These are phyloP conservation scores for Oxyura jamaicensis DNA, from an alignment of 2,113 vertebrate genomes.

Conservation along the genomic window DNA sequence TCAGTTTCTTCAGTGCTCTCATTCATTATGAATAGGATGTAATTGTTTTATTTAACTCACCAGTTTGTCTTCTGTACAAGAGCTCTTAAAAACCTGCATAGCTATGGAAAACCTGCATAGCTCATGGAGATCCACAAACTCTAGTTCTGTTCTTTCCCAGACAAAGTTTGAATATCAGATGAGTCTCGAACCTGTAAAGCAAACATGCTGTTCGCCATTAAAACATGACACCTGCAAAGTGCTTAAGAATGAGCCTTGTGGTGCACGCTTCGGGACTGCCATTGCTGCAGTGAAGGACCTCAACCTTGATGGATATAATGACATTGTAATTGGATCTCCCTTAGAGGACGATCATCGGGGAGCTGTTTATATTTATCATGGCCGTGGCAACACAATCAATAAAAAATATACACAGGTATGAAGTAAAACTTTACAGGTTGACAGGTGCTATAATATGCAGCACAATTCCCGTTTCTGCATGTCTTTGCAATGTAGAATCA, in stretches of 20 bases:
- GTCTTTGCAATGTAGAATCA: not conserved
- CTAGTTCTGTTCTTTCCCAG: slow-evolving; percentile 61
- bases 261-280: slow-evolving; percentile 93
- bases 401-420: slow-evolving; percentile 88
- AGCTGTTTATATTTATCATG: slow-evolving; percentile 94
- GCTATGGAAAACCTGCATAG: no score
- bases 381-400: slow-evolving; percentile 80
- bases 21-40: not conserved
- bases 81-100: not conserved
- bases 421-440: not conserved
- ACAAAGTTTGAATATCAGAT: slow-evolving; percentile 86
- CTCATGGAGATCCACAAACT: not conserved
- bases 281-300: slow-evolving; percentile 92
- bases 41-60: not conserved
- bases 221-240: slow-evolving; percentile 79
- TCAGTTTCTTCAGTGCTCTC: not conserved
- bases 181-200: slow-evolving; percentile 89
- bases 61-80: not conserved
- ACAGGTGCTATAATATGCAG: not conserved
- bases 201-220: slow-evolving; percentile 83
- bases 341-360: slow-evolving; percentile 92
- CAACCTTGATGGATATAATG: slow-evolving; percentile 91
- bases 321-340: slow-evolving; percentile 92
- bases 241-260: slow-evolving; percentile 88
- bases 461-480: not conserved